Base-by-base conservation (phyloP, 2,888 invertebrate genomes). In the Parnassius smintheus region DNA sequence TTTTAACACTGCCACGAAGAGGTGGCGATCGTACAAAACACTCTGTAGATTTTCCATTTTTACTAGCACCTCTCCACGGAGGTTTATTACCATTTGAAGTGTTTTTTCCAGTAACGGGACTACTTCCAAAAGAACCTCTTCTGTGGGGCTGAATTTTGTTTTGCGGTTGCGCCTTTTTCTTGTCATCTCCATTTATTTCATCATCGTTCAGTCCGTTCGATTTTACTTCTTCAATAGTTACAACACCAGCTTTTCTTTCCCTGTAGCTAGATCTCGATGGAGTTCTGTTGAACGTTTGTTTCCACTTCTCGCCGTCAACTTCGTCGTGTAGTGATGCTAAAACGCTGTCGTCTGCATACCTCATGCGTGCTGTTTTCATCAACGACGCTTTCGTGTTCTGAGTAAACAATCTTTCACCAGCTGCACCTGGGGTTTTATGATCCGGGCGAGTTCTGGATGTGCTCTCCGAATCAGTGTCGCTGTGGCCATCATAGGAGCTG, bases 401-500 rank as follows among this genome's bases (percentile, higher is more conserved):
- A 12, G 92, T 82, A 70, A 93, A 93, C 49, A 94, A 76, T 46
- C 94, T 86, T 68, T 92, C 91, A 60, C 91, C 90, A 0, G 92
- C 88, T 70, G 91, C 88, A 51, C 82, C 77, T n/a, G 49, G 0
- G 53, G 72, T 69, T 74, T 86, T 89, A 56, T 77, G 79, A 48
- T 90, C 89, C 11, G 76, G 61, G 22, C 85, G 77, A 49, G 80
- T 82, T 73, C 84, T 91, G 45, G 78, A 82, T 25, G 84, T 93
- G 67, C 93, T 93, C 66, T 94, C 87, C 2, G 94, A 94, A 80
- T 94, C 94, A 52, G 94, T 94, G 72, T 94, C 94, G 72, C 94
- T 94, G 71, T 93, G 94, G 46, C 93, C 93, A 66, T 94, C 94
- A 70, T 94, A 94, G 8, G 94, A 94, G 70, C 94, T 94, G 9